Conservation (phyloP, 2,113 vertebrate genomes). For the Eurypyga helias region DNA sequence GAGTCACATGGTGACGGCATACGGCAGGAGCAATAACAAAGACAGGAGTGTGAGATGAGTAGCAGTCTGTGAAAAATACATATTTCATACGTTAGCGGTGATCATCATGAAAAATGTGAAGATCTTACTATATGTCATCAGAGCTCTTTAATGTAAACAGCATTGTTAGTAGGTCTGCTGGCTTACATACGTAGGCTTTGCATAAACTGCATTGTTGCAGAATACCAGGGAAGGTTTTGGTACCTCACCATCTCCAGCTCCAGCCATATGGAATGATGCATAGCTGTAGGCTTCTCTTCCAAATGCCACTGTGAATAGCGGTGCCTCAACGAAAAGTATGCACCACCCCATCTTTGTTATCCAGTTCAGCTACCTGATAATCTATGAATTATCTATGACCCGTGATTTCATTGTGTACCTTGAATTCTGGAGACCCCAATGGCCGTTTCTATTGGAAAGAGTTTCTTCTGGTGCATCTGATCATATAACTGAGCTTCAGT, state of each 20-base stretch:
- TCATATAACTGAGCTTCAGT: background rate
- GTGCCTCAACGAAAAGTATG: background rate
- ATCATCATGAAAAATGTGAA: background rate
- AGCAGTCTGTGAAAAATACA: slow-evolving; percentile 39
- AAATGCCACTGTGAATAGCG: background rate
- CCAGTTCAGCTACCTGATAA: background rate
- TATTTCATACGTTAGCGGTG: background rate
- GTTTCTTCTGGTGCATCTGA: background rate
- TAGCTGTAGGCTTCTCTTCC: background rate
- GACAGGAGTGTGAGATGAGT: slow-evolving; percentile 3
- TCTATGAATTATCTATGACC: background rate
- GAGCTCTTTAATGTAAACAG: slow-evolving; percentile 14
- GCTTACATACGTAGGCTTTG: background rate
- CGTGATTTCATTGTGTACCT: background rate
- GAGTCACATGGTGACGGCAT: slow-evolving; percentile 1
- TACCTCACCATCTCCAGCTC: background rate
- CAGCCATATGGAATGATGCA: background rate
- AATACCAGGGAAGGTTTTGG: background rate
- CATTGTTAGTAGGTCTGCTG: background rate
- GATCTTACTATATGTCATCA: background rate
- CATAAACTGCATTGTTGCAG: background rate
- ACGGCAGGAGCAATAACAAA: slow-evolving; percentile 20
- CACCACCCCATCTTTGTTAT: background rate
- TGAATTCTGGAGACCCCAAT: background rate
- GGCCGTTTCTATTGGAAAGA: background rate